These are phyloP conservation scores for Gymnoscelis rufifasciata DNA, from an alignment of 2,888 invertebrate genomes.

Conservation along the genomic window DNA sequence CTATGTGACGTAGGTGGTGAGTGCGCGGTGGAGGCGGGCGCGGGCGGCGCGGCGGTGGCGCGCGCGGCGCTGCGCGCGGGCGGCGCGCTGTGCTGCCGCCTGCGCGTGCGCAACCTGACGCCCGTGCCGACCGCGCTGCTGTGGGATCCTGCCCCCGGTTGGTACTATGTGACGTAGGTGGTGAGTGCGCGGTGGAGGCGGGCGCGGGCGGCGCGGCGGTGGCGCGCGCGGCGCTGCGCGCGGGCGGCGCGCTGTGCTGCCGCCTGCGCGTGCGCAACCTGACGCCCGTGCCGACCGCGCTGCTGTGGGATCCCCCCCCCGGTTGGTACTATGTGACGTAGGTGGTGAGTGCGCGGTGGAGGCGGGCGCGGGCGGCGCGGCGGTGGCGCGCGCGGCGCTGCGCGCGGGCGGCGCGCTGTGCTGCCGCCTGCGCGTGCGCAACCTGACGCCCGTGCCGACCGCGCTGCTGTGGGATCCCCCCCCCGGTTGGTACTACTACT, in stretches of 20 bases:
- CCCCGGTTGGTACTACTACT: too few species aligned
- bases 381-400: neutral
- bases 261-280: neutral
- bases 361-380: neutral
- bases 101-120: constrained; percentile 50
- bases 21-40: constrained; percentile 35
- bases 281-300: too few species aligned
- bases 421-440: neutral
- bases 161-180: constrained; percentile 29
- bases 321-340: too few species aligned
- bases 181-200: too few species aligned
- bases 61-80: constrained; percentile 44
- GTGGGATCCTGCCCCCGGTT: constrained; percentile 45
- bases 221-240: too few species aligned
- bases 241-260: too few species aligned
- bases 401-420: too few species aligned
- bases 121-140: constrained; percentile 45
- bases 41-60: constrained; percentile 39
- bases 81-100: constrained; percentile 39
- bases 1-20: constrained; percentile 17
- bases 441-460: neutral
- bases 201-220: too few species aligned
- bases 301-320: too few species aligned
- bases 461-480: too few species aligned
- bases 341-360: too few species aligned